These are phyloP conservation scores for Ectemnius lituratus DNA, from an alignment of 2,888 invertebrate species.

Conservation along the genomic window DNA sequence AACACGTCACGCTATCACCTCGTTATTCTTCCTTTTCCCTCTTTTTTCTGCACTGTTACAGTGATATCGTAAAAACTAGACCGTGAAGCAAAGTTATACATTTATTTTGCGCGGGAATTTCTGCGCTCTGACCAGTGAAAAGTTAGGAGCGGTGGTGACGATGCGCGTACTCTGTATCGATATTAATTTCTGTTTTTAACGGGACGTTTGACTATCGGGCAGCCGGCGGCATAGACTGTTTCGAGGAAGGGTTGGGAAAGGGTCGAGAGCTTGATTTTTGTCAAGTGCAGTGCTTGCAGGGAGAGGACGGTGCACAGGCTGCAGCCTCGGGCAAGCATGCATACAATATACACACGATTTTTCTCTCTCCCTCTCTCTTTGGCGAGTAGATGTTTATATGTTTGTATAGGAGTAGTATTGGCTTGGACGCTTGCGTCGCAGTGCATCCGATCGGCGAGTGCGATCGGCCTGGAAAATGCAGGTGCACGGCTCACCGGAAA, in stretches of 20 bases:
- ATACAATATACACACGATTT: too few relatives aligned
- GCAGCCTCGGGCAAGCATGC: not conserved
- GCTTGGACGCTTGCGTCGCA: too few relatives aligned
- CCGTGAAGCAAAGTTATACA: not conserved
- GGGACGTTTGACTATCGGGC: too few relatives aligned
- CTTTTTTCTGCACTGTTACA: not conserved
- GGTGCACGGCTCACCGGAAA: too few relatives aligned
- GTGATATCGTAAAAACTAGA: not conserved
- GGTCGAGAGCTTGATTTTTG: slow-evolving; percentile 48
- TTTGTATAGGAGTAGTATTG: too few relatives aligned
- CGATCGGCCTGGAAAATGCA: too few relatives aligned
- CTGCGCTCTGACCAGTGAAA: too few relatives aligned
- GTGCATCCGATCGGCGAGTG: too few relatives aligned
- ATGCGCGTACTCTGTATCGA: not conserved
- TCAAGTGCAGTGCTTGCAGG: slow-evolving; percentile 32
- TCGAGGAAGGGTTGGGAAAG: slow-evolving; percentile 10
- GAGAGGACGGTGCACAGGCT: not conserved
- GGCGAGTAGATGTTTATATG: too few relatives aligned
- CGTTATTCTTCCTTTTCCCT: not conserved
- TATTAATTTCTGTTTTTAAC: slow-evolving; percentile 41
- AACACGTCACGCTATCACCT: slow-evolving; percentile 1
- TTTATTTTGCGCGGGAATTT: too few relatives aligned
- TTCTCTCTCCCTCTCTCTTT: too few relatives aligned
- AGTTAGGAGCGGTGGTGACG: not conserved
- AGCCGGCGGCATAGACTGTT: slow-evolving; percentile 13